Evolutionary conservation across 2,113 vertebrate genomes (phyloP).

Genomic region (Perca flavescens): DNA sequence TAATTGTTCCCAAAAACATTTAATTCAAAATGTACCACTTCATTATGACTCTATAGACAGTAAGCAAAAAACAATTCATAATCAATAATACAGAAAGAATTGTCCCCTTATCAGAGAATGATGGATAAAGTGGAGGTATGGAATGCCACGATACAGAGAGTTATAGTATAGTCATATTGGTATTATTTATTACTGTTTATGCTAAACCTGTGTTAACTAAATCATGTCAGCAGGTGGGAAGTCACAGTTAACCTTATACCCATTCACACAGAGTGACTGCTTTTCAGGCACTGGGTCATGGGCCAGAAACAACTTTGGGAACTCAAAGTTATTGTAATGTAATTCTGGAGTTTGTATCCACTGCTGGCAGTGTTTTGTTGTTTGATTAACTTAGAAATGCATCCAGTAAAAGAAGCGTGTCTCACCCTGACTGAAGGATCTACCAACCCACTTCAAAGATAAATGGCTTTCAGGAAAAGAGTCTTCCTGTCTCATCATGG

Average conservation of each 20-base stretch:
- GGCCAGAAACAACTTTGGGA: conserved; percentile 6
- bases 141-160: not conserved
- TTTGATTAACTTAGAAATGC: conserved; percentile 1
- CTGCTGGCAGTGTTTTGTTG: not conserved
- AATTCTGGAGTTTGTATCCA: conserved; percentile 4
- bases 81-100: not conserved
- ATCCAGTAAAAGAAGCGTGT: not conserved
- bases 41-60: not conserved
- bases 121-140: not conserved
- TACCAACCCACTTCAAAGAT: conserved; percentile 38
- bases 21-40: not conserved
- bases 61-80: not conserved
- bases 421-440: conserved; percentile 1
- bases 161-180: not conserved
- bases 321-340: not conserved
- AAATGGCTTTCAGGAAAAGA: conserved; percentile 9
- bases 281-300: not conserved
- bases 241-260: not conserved
- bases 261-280: not conserved
- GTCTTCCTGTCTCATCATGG: not conserved
- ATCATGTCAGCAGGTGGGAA: not conserved
- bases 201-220: not conserved
- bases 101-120: not conserved
- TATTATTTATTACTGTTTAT: not conserved
- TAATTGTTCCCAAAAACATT: not conserved